Conservation (phyloP, 2,888 invertebrate genomes). For the Drepana falcataria region DNA sequence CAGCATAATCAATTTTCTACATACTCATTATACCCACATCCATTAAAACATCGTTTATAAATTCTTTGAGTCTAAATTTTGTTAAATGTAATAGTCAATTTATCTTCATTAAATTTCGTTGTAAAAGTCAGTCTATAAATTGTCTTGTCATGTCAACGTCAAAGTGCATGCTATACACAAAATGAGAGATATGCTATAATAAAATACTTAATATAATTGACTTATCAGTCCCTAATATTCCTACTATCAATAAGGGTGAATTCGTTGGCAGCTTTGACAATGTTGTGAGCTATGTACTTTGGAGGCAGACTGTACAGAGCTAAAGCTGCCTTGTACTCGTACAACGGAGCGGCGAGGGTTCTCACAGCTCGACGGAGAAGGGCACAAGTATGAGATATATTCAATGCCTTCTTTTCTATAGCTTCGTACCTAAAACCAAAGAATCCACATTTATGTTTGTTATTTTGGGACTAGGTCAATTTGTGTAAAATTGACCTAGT, state of each 20-base stretch:
- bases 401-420: slow-evolving; percentile 33
- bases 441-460: too few species aligned
- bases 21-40: too few species aligned
- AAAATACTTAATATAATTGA: background rate
- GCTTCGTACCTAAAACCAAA: slow-evolving; percentile 33
- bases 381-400: slow-evolving; percentile 27
- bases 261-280: slow-evolving; percentile 33
- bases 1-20: too few species aligned
- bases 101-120: background rate
- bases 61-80: too few species aligned
- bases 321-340: slow-evolving; percentile 46
- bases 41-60: too few species aligned
- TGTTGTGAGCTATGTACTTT: slow-evolving; percentile 37
- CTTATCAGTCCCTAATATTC: slow-evolving; percentile 10
- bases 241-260: slow-evolving; percentile 20
- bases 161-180: background rate
- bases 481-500: too few species aligned
- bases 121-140: background rate
- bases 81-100: too few species aligned
- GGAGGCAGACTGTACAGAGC: slow-evolving; percentile 42
- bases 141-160: background rate
- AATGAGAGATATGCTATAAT: background rate
- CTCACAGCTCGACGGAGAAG: slow-evolving; percentile 41
- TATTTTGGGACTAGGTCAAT: too few species aligned
- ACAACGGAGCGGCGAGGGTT: slow-evolving; percentile 28